Percentiles rank a stretch among this genome's conserved stretches.
Conservation (phyloP, 2,888 invertebrate genomes). For the Mythimna albipuncta region DNA sequence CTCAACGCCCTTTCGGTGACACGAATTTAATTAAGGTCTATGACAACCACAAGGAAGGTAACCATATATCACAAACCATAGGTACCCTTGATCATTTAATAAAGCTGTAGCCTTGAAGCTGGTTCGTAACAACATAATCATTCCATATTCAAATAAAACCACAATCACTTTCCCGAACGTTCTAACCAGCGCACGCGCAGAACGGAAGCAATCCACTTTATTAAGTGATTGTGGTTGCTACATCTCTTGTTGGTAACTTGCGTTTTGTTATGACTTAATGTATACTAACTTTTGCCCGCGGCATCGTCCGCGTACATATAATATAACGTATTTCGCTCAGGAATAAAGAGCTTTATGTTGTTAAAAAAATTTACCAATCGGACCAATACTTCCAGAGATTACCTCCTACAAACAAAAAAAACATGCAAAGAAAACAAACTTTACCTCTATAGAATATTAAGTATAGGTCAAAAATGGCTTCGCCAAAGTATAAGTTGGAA, state of each 20-base stretch:
- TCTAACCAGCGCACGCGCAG: constrained; percentile 18
- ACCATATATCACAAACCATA: neutral
- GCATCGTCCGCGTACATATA: too few relatives aligned
- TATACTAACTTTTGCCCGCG: too few relatives aligned
- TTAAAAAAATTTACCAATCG: too few relatives aligned
- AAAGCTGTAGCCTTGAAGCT: neutral
- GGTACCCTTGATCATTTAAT: constrained; percentile 1
- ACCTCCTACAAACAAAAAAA: too few relatives aligned
- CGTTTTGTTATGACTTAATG: constrained; percentile 1
- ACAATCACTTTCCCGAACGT: constrained; percentile 22
- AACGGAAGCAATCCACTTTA: constrained; percentile 36
- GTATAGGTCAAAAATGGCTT: too few relatives aligned
- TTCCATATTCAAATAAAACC: constrained; percentile 5
- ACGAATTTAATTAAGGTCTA: neutral
- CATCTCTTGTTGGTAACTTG: constrained; percentile 13
- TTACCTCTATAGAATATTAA: too few relatives aligned
- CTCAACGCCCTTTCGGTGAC: neutral
- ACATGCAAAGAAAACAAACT: too few relatives aligned
- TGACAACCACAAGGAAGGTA: neutral
- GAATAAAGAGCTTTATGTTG: too few relatives aligned
- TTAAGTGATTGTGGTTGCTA: constrained; percentile 35
- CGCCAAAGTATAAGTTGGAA: too few relatives aligned
- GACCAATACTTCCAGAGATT: too few relatives aligned
- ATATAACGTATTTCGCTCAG: too few relatives aligned
- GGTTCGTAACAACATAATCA: neutral